These are phyloP conservation scores for Rhinopithecus roxellana DNA, from an alignment of 2,113 vertebrate species.

Conservation along the genomic window DNA sequence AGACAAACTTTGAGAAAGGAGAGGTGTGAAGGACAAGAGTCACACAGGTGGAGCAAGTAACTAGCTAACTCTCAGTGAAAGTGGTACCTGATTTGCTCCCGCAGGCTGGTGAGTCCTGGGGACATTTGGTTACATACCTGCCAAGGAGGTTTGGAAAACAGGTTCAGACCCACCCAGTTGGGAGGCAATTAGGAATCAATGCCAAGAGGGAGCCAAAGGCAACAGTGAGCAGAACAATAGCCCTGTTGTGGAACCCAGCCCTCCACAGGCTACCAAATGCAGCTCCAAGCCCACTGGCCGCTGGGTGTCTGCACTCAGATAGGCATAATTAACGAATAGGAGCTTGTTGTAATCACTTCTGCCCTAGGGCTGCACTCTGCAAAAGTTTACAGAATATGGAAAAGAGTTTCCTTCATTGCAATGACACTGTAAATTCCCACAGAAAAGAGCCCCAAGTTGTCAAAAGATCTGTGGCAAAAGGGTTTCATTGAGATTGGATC, in stretches of 20 bases:
- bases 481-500: background rate
- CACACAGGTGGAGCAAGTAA: background rate
- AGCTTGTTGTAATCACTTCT: slow-evolving; percentile 12
- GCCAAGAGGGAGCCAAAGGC: slow-evolving; percentile 47
- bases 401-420: slow-evolving; percentile 1
- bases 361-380: background rate
- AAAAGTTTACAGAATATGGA: slow-evolving; percentile 9
- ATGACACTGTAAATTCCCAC: background rate
- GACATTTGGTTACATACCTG: slow-evolving; percentile 47
- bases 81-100: slow-evolving; percentile 53
- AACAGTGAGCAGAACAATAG: background rate
- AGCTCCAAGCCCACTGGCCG: background rate
- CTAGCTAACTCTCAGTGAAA: slow-evolving; percentile 1
- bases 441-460: background rate
- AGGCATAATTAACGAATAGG: slow-evolving; percentile 48
- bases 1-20: background rate
- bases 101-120: slow-evolving; percentile 44
- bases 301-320: background rate
- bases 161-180: slow-evolving; percentile 48
- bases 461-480: background rate
- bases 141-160: slow-evolving; percentile 55
- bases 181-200: slow-evolving; percentile 47
- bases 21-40: background rate
- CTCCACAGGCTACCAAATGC: background rate
- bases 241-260: background rate